Conservation (phyloP, 2,888 invertebrate genomes). For the Macrophya alboannulata region DNA sequence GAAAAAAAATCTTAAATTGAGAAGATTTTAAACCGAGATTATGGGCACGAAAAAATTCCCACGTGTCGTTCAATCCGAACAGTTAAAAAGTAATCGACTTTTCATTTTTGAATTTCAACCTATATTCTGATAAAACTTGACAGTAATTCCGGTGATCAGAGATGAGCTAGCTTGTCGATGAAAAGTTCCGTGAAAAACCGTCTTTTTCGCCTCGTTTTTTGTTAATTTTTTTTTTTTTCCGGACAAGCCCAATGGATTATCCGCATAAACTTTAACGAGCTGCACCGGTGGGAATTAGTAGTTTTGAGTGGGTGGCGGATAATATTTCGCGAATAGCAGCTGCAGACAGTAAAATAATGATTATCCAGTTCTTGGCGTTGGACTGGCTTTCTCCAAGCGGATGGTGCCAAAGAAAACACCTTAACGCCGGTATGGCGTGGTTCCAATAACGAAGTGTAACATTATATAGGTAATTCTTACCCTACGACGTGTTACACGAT, state of each 20-base stretch:
- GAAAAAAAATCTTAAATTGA: too few relatives aligned
- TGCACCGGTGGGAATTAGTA: neutral
- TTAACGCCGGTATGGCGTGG: conserved; percentile 1
- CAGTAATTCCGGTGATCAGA: too few relatives aligned
- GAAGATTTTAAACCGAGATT: too few relatives aligned
- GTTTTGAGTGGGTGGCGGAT: neutral
- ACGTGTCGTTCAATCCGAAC: too few relatives aligned
- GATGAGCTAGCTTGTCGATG: too few relatives aligned
- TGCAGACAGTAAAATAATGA: conserved; percentile 30
- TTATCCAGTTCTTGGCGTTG: conserved; percentile 28
- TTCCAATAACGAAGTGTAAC: conserved; percentile 26
- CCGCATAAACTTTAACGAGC: conserved; percentile 12
- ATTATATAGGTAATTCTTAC: conserved; percentile 21
- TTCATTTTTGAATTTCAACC: too few relatives aligned
- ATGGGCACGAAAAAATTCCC: too few relatives aligned
- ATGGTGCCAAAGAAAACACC: conserved; percentile 35
- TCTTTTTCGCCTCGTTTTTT: too few relatives aligned
- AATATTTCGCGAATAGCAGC: conserved; percentile 16
- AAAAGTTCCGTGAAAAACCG: too few relatives aligned
- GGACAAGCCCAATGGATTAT: neutral
- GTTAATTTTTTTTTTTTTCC: too few relatives aligned
- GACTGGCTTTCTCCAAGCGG: conserved; percentile 9
- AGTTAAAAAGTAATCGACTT: too few relatives aligned
- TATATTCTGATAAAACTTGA: too few relatives aligned
- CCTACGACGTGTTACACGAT: conserved; percentile 1